Evolutionary conservation across 2,888 invertebrate genomes (phyloP).

Genomic region (Calameuta filiformis): DNA sequence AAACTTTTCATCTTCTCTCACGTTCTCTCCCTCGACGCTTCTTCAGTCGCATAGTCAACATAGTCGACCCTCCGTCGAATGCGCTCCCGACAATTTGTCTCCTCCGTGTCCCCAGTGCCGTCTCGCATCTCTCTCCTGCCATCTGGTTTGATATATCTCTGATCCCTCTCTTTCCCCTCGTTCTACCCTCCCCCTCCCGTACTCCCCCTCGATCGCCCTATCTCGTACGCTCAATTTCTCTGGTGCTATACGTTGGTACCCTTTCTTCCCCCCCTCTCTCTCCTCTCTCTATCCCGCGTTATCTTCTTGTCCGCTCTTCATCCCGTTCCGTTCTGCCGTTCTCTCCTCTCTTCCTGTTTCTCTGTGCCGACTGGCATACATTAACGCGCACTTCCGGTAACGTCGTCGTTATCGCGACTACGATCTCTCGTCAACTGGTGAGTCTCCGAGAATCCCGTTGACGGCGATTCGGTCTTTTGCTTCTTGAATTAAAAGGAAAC

Average conservation of each 20-base stretch:
- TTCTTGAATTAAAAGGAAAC: not conserved
- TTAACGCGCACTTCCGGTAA: constrained; percentile 22
- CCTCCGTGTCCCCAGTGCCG: not conserved
- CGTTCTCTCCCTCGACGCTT: not conserved
- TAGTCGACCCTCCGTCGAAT: constrained; percentile 18
- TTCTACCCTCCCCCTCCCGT: constrained; percentile 15
- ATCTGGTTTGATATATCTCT: too few species aligned
- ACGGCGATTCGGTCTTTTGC: not conserved
- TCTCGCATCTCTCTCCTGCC: not conserved
- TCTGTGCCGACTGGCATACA: constrained; percentile 15
- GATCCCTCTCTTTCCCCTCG: constrained; percentile 13
- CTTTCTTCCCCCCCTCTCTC: constrained; percentile 12
- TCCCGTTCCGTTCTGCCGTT: constrained; percentile 19
- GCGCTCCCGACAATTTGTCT: constrained; percentile 3
- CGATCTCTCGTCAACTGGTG: not conserved
- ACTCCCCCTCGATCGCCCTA: too few species aligned
- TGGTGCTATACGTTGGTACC: not conserved
- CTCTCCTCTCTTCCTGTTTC: constrained; percentile 19
- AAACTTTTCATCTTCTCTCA: constrained; percentile 33
- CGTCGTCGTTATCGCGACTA: not conserved
- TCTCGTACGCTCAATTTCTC: too few species aligned
- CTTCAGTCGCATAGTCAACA: constrained; percentile 1
- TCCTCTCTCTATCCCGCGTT: not conserved
- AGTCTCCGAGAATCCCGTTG: not conserved
- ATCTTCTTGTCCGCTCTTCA: too few species aligned